Conservation (phyloP, 2,113 vertebrate species). For the Solea solea region DNA sequence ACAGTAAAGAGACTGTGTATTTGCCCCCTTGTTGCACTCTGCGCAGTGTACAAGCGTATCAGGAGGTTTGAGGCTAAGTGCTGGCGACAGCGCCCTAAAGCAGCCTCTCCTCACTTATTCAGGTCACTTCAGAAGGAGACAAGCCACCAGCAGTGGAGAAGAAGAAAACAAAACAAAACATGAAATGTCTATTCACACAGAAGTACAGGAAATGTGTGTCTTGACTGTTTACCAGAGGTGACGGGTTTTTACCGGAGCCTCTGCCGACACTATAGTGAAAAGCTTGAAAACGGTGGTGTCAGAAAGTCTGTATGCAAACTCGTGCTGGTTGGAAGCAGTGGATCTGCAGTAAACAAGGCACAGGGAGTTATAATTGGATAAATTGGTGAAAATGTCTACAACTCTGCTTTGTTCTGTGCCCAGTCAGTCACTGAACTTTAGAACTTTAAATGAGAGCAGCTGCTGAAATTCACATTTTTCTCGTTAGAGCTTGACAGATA, state of each 20-base stretch:
- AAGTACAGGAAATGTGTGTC: conserved; percentile 22
- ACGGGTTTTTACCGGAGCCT: neutral
- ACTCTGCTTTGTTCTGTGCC: neutral
- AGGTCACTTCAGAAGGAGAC: conserved; percentile 47
- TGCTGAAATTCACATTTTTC: neutral
- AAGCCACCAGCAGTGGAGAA: conserved; percentile 23
- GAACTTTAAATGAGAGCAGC: conserved; percentile 40
- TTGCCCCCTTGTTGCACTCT: conserved; percentile 7
- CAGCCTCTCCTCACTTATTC: conserved; percentile 43
- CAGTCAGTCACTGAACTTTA: conserved; percentile 39
- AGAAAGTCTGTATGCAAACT: conserved; percentile 39
- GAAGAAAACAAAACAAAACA: neutral
- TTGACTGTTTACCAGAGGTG: conserved; percentile 4
- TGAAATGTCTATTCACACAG: conserved; percentile 15
- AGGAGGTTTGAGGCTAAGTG: conserved; percentile 60
- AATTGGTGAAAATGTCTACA: conserved; percentile 14
- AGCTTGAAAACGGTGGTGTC: conserved; percentile 13
- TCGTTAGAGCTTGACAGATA: no score
- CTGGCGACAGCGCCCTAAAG: conserved; percentile 59
- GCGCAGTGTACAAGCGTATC: conserved; percentile 34
- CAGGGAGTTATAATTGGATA: conserved; percentile 54
- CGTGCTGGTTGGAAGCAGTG: conserved; percentile 22
- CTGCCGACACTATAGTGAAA: conserved; percentile 5
- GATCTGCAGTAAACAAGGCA: conserved; percentile 37
- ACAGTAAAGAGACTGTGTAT: neutral